A percentile compares a stretch with the other conserved stretches of the same genome.
Evolutionary conservation across 2,113 vertebrate species (phyloP).

Genomic region (Gavia stellata): DNA sequence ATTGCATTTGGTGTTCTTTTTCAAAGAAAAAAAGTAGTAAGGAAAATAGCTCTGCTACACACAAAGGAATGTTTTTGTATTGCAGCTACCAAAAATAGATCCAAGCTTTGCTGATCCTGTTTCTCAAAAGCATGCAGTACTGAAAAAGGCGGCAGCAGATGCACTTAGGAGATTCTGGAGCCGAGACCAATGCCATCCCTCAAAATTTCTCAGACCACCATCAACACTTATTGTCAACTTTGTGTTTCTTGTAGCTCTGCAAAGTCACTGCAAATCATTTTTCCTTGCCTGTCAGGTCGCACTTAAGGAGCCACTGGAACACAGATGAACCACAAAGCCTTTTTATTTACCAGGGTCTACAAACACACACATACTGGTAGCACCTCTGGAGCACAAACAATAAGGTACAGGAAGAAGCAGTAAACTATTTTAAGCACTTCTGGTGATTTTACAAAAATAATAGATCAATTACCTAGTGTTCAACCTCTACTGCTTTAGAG

Average conservation of each 20-base stretch:
- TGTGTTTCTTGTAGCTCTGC: background rate
- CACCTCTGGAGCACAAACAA: background rate
- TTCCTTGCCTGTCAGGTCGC: background rate
- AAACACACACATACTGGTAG: background rate
- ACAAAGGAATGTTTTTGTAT: background rate
- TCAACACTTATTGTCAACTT: background rate
- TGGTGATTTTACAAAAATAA: background rate
- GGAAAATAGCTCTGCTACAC: background rate
- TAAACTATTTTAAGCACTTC: background rate
- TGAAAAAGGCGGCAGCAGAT: background rate
- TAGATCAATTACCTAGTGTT: background rate
- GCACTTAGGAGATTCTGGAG: background rate
- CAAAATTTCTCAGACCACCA: background rate
- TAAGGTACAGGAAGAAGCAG: background rate
- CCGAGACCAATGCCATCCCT: background rate
- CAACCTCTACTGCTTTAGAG: background rate
- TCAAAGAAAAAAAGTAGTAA: background rate
- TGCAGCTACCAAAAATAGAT: slow-evolving; percentile 12
- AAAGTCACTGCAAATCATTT: background rate
- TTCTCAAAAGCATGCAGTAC: background rate
- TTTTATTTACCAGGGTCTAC: background rate
- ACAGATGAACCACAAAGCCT: background rate
- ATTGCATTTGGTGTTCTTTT: background rate
- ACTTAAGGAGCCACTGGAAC: background rate
- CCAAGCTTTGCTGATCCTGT: background rate